Evolutionary conservation across 2,797 vertebrate genomes (phyloP).

Genomic region (Liparis tanakae): DNA sequence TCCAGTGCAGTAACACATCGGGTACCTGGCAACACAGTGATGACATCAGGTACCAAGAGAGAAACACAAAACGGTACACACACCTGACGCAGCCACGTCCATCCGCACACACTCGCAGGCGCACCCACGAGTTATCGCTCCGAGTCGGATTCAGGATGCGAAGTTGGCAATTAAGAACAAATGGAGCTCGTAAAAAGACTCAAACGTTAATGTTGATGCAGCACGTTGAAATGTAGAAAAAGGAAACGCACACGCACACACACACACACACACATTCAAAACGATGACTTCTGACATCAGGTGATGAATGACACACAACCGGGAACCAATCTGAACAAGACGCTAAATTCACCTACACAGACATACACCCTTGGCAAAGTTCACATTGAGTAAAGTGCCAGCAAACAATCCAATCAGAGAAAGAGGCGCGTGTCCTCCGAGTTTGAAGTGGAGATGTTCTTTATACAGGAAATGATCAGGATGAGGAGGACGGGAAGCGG

Average conservation of each 20-base stretch:
- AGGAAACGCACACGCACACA: constrained; percentile 16
- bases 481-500: constrained; percentile 48
- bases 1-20: constrained; percentile 79
- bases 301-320: constrained; percentile 62
- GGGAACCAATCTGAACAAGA: constrained; percentile 65
- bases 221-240: constrained; percentile 73
- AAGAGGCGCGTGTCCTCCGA: constrained; percentile 57
- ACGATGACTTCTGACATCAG: constrained; percentile 66
- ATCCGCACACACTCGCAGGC: constrained; percentile 45
- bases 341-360: constrained; percentile 67
- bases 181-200: constrained; percentile 66
- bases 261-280: constrained; percentile 50
- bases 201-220: constrained; percentile 54
- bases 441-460: constrained; percentile 47
- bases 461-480: constrained; percentile 54
- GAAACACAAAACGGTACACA: constrained; percentile 54
- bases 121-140: constrained; percentile 50
- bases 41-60: constrained; percentile 75
- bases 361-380: constrained; percentile 81
- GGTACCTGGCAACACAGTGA: constrained; percentile 73
- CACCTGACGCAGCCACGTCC: constrained; percentile 50
- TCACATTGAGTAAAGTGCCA: constrained; percentile 83
- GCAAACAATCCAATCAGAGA: constrained; percentile 77
- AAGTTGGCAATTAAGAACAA: constrained; percentile 77
- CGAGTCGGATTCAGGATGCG: constrained; percentile 47